A percentile compares a stretch with the other conserved stretches of the same genome.
phyloP scores from a whole-genome alignment of 2,113 vertebrate genomes.

The Pogona vitticeps region DNA sequence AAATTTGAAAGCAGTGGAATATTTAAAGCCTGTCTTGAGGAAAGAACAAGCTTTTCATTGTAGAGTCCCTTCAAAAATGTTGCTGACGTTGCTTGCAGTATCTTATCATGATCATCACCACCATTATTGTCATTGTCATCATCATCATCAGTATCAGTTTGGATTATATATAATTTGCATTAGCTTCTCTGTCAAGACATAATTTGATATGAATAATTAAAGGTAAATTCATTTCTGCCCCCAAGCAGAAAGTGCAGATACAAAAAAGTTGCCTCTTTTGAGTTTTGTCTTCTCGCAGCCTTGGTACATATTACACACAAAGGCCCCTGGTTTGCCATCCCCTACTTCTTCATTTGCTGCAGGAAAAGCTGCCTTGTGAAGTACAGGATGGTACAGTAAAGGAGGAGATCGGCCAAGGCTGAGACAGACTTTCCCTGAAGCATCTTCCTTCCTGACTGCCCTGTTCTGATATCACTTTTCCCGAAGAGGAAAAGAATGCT shows the following conservation, averaged over 20 bases:
- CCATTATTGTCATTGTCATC: accelerated
- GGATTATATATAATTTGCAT: conserved; percentile 4
- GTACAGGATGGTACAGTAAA: not conserved
- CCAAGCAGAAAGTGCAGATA: not conserved
- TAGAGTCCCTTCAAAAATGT: not conserved
- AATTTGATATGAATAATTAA: conserved; percentile 20
- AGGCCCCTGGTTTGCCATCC: not conserved
- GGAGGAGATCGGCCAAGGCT: not conserved
- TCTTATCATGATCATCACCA: not conserved
- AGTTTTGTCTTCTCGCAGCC: not conserved
- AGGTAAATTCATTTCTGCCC: not conserved
- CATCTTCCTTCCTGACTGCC: not conserved
- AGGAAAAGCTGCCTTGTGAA: not conserved
- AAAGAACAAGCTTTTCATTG: conserved; percentile 13
- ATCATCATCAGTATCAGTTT: accelerated
- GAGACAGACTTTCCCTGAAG: not conserved
- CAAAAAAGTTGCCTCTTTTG: not conserved
- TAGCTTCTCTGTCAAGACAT: not conserved
- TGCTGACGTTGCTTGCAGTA: conserved; percentile 7
- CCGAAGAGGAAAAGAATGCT: not conserved
- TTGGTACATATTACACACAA: not conserved
- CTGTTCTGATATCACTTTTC: not conserved
- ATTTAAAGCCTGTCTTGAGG: not conserved
- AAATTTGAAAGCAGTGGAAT: conserved; percentile 35
- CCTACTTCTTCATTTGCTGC: not conserved